A percentile compares a stretch with the other conserved stretches of the same genome.
phyloP scores from a whole-genome alignment of 1,140 invertebrate genomes.

The Drosophila virilis region DNA sequence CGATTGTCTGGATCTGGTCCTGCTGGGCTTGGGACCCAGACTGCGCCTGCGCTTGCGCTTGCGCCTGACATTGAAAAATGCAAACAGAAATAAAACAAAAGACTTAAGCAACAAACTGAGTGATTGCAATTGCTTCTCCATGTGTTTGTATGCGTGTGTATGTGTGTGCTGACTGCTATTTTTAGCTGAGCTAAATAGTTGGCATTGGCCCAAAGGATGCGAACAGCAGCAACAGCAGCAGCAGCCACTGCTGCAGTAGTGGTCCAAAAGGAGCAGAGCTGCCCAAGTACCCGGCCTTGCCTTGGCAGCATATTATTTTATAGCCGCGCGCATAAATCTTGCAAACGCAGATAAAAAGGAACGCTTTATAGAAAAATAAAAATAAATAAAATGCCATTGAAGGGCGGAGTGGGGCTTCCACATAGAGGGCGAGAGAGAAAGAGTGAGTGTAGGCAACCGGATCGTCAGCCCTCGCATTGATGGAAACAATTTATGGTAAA shows the following conservation, averaged over 20 bases:
- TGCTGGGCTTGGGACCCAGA: constrained; percentile 22
- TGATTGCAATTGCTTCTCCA: constrained; percentile 78
- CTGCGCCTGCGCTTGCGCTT: constrained; percentile 16
- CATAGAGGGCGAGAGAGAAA: constrained; percentile 9
- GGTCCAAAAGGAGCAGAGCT: constrained; percentile 47
- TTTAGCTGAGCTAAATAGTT: constrained; percentile 78
- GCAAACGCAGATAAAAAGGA: constrained; percentile 83
- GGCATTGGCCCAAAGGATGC: constrained; percentile 78
- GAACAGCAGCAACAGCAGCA: constrained; percentile 15
- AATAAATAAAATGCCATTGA: constrained; percentile 70
- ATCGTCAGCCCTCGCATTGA: constrained; percentile 78
- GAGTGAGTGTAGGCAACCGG: constrained; percentile 59
- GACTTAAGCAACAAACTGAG: constrained; percentile 82
- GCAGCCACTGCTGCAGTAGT: constrained; percentile 11
- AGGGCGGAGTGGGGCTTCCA: background rate
- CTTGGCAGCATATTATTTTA: constrained; percentile 82
- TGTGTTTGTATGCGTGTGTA: constrained; percentile 36
- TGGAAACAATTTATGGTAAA: constrained; percentile 82
- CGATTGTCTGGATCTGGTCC: constrained; percentile 49
- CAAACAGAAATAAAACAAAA: constrained; percentile 83
- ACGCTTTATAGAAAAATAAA: constrained; percentile 78
- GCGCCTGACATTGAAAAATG: constrained; percentile 78
- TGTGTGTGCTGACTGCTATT: constrained; percentile 51
- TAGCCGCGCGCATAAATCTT: constrained; percentile 81
- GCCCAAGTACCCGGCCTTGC: constrained; percentile 52